Evolutionary conservation across 2,888 invertebrate genomes (phyloP).

Genomic region (Phalangium opilio): DNA sequence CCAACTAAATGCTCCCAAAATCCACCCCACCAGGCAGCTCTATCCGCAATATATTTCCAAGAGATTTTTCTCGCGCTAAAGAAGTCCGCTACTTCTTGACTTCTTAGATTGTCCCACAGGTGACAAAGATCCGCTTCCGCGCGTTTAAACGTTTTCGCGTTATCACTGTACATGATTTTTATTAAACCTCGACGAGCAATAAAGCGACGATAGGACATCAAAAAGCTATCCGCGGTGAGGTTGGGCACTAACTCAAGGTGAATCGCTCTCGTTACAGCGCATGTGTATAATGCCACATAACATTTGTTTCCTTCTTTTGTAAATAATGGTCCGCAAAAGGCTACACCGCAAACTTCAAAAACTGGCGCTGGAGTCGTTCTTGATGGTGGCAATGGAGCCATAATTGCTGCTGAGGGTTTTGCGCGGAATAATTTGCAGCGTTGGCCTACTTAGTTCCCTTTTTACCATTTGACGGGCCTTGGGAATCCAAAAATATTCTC

Average conservation of each 20-base stretch:
- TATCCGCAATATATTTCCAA: too few relatives aligned
- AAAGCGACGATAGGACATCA: conserved; percentile 1
- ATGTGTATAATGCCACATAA: too few relatives aligned
- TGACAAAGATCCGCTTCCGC: conserved; percentile 1
- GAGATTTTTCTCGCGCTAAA: too few relatives aligned
- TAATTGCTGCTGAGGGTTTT: not conserved
- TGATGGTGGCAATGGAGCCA: not conserved
- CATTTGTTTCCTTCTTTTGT: too few relatives aligned
- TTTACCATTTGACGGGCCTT: not conserved
- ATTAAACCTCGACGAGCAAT: conserved; percentile 1
- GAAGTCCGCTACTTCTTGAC: too few relatives aligned
- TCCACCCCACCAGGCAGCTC: too few relatives aligned
- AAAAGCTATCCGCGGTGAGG: not conserved
- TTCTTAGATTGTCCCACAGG: not conserved
- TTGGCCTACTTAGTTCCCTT: not conserved
- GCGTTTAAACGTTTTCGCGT: conserved; percentile 3
- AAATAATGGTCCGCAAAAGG: too few relatives aligned
- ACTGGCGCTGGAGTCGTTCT: not conserved
- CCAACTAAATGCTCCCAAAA: too few relatives aligned
- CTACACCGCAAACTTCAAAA: too few relatives aligned
- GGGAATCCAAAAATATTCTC: conserved; percentile 1
- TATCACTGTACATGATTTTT: not conserved
- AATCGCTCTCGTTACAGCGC: too few relatives aligned
- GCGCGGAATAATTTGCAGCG: conserved; percentile 1
- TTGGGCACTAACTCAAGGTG: too few relatives aligned